Conservation (phyloP, 2,888 invertebrate genomes). For the Cheilosia variabilis region DNA sequence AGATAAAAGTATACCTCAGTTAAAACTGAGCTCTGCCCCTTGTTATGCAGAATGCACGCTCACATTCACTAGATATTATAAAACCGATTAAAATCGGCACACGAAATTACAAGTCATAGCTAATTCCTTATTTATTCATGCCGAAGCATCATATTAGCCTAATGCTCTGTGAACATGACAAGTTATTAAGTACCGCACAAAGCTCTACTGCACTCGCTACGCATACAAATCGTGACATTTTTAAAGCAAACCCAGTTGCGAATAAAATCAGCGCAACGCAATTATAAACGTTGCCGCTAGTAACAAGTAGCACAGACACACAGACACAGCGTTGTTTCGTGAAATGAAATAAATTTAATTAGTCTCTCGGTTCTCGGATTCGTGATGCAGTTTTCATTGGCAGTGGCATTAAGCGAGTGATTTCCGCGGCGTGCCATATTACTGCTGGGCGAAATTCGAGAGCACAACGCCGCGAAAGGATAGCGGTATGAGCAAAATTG, state of each 20-base stretch:
- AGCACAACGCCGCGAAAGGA: background rate
- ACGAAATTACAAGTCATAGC: background rate
- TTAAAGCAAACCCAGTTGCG: background rate
- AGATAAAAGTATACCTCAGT: too few species aligned
- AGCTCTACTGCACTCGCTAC: background rate
- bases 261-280: background rate
- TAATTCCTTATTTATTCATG: background rate
- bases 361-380: constrained; percentile 2
- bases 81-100: background rate
- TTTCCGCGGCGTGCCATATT: constrained; percentile 5
- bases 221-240: constrained; percentile 7
- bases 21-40: too few species aligned
- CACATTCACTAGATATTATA: background rate
- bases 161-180: constrained; percentile 5
- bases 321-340: background rate
- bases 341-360: constrained; percentile 28
- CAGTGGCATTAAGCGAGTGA: constrained; percentile 31
- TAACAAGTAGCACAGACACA: background rate
- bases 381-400: constrained; percentile 36
- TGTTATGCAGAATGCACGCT: too few species aligned
- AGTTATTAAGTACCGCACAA: constrained; percentile 4
- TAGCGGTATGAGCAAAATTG: too few species aligned
- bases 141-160: constrained; percentile 10
- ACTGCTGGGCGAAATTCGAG: background rate
- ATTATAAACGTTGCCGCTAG: constrained; percentile 10